A percentile compares a stretch with the other conserved stretches of the same genome.
These are phyloP conservation scores for Cottus gobio DNA, from an alignment of 2,113 vertebrate species.

Conservation along the genomic window DNA sequence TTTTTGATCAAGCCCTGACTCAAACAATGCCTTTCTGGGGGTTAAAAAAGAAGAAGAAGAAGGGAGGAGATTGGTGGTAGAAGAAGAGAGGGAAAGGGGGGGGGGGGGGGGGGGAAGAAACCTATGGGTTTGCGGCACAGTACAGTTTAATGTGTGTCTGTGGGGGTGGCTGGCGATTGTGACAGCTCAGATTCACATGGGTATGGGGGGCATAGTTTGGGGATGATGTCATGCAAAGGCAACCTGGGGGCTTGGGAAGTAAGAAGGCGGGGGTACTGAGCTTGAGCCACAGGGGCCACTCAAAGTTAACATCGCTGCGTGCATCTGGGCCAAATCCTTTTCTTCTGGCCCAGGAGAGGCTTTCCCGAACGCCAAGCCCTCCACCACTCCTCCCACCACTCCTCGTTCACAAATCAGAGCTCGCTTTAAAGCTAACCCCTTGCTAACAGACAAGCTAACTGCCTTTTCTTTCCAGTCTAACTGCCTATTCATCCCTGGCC, in stretches of 20 bases:
- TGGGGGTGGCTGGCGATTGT: slow-evolving; percentile 87
- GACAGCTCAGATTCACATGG: slow-evolving; percentile 96
- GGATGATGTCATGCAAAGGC: slow-evolving; percentile 99
- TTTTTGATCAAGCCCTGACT: slow-evolving; percentile 97
- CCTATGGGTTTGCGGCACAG: slow-evolving; percentile 89
- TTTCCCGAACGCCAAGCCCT: slow-evolving; percentile 69
- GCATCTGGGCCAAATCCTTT: slow-evolving; percentile 85
- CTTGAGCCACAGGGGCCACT: slow-evolving; percentile 86
- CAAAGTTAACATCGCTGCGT: slow-evolving; percentile 88
- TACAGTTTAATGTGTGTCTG: slow-evolving; percentile 87
- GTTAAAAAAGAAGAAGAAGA: slow-evolving; percentile 86
- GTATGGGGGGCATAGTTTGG: slow-evolving; percentile 93
- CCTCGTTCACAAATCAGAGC: slow-evolving; percentile 67
- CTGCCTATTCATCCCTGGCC: slow-evolving; percentile 46
- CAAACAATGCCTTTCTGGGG: slow-evolving; percentile 88
- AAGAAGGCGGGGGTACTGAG: slow-evolving; percentile 71
- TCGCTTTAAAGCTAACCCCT: slow-evolving; percentile 64
- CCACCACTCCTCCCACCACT: slow-evolving; percentile 57
- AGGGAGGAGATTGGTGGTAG: slow-evolving; percentile 80
- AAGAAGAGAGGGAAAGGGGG: slow-evolving; percentile 73
- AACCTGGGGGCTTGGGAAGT: slow-evolving; percentile 92
- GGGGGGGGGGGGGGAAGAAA: slow-evolving; percentile 68
- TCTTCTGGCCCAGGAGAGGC: slow-evolving; percentile 74
- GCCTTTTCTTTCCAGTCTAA: slow-evolving; percentile 55
- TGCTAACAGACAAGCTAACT: slow-evolving; percentile 69